Conservation (phyloP, 2,113 vertebrate genomes). For the Scytalopus superciliaris region DNA sequence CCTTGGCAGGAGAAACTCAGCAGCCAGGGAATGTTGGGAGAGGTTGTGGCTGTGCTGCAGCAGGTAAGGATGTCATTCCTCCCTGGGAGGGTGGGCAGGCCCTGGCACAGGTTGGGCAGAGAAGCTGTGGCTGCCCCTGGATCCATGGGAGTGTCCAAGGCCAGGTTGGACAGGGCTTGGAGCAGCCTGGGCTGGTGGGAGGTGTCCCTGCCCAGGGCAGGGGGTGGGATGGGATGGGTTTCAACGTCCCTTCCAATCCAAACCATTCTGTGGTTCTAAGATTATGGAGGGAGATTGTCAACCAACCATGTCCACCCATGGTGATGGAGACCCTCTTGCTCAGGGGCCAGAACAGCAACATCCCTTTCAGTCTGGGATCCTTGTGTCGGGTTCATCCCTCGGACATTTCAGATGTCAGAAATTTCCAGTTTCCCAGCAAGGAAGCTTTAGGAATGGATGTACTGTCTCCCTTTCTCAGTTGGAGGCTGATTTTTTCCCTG, state of each 20-base stretch:
- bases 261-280: background rate
- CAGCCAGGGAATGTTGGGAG: background rate
- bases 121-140: background rate
- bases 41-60: background rate
- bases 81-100: background rate
- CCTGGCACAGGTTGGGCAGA: background rate
- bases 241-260: background rate
- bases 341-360: rapidly evolving
- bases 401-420: background rate
- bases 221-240: background rate
- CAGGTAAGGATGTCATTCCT: background rate
- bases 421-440: background rate
- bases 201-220: background rate
- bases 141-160: background rate
- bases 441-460: background rate
- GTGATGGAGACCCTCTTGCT: background rate
- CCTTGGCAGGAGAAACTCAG: background rate
- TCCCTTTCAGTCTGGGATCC: background rate
- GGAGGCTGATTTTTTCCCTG: background rate
- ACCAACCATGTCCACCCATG: background rate
- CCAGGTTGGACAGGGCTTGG: background rate
- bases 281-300: background rate
- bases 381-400: background rate
- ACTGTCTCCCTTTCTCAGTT: background rate
- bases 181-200: background rate